Conservation (phyloP, 2,797 vertebrate species). For the Taenioides sp. region DNA sequence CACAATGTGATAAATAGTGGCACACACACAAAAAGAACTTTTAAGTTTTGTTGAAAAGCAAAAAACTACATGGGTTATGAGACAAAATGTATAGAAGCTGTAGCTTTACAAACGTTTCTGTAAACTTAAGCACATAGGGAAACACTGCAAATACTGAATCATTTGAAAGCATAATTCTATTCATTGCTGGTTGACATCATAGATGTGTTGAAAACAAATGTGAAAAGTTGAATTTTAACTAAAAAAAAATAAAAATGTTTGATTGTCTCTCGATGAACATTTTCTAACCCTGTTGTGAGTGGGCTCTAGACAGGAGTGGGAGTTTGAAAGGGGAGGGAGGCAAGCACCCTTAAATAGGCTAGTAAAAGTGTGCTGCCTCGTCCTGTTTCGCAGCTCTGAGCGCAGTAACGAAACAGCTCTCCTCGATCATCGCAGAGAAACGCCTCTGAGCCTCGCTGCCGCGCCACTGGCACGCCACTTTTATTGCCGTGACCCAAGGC, state of each 20-base stretch:
- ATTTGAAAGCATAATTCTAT: too few species aligned
- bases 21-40: too few species aligned
- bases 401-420: constrained; percentile 59
- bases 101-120: too few species aligned
- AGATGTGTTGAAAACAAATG: too few species aligned
- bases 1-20: too few species aligned
- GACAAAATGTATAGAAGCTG: too few species aligned
- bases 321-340: constrained; percentile 18
- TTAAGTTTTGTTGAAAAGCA: too few species aligned
- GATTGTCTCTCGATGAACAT: constrained; percentile 3
- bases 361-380: constrained; percentile 43
- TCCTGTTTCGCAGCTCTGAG: constrained; percentile 52
- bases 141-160: too few species aligned
- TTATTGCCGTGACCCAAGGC: constrained; percentile 75
- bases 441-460: constrained; percentile 67
- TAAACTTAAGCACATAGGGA: too few species aligned
- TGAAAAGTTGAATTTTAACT: too few species aligned
- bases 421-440: constrained; percentile 69
- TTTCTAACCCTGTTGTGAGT: constrained; percentile 8
- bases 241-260: background rate
- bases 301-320: constrained; percentile 26
- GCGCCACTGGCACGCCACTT: constrained; percentile 69
- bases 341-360: constrained; percentile 55
- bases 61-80: too few species aligned
- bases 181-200: too few species aligned